phyloP scores from a whole-genome alignment of 37 sponge, comb jelly and placozoan species.

The Cliona cf. orientalis region DNA sequence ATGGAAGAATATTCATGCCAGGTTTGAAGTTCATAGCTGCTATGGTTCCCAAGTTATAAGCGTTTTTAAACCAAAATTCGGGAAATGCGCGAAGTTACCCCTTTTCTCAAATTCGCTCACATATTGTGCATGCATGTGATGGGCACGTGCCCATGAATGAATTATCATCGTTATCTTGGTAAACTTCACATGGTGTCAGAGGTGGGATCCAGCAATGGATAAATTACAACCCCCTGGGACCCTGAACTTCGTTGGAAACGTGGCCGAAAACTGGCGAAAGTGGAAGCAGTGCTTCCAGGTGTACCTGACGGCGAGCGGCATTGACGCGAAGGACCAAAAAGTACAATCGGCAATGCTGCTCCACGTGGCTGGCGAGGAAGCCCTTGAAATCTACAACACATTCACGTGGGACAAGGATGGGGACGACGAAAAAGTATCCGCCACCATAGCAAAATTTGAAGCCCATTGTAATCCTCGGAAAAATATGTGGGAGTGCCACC shows the following conservation, averaged over 20 bases:
- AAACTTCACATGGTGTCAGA: conserved; percentile 2
- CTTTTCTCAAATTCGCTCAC: no score
- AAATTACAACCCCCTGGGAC: background rate
- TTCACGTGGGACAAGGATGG: conserved; percentile 3
- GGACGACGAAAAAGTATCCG: conserved; percentile 6
- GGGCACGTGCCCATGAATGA: no score
- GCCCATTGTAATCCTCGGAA: conserved; percentile 26
- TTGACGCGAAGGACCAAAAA: background rate
- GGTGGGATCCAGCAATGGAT: no score
- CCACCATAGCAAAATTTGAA: conserved; percentile 11
- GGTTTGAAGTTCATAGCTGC: no score
- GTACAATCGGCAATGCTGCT: conserved; percentile 15
- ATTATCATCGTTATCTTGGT: no score
- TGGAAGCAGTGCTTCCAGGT: conserved; percentile 30
- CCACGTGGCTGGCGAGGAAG: conserved; percentile 21
- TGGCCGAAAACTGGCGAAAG: conserved; percentile 16
- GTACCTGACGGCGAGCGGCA: conserved; percentile 1
- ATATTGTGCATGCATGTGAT: no score
- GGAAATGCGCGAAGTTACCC: no score
- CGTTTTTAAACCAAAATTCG: no score
- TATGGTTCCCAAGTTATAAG: no score
- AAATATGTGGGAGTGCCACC: conserved; percentile 26
- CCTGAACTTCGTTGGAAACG: background rate
- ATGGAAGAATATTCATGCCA: no score
- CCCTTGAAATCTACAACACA: conserved; percentile 34